Evolutionary conservation across 2,113 vertebrate species (phyloP).

Genomic region (Protomyctophum bolini): DNA sequence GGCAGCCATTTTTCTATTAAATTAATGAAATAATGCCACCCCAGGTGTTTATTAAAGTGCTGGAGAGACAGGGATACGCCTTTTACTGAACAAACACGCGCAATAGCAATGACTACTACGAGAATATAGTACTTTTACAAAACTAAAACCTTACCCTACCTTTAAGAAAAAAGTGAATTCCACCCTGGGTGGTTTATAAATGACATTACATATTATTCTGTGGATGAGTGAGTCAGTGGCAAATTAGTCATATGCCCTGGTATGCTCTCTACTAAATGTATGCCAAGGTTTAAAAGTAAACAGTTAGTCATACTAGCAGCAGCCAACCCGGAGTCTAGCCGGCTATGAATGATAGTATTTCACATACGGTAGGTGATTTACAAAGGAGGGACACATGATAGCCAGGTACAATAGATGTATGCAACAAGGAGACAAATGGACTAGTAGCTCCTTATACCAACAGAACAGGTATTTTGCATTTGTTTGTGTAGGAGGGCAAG

Average conservation of each 20-base stretch:
- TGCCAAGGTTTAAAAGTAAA: neutral
- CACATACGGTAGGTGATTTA: constrained; percentile 24
- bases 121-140: too few species aligned
- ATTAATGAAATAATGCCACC: too few species aligned
- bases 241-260: neutral
- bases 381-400: neutral
- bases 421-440: neutral
- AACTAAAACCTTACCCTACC: too few species aligned
- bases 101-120: too few species aligned
- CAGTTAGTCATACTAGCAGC: constrained; percentile 28
- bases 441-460: neutral
- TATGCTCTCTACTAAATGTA: constrained; percentile 4
- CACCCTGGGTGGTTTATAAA: neutral
- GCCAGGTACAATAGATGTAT: neutral
- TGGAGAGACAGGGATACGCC: too few species aligned
- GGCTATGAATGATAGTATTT: neutral
- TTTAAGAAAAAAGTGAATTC: too few species aligned
- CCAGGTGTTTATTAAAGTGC: too few species aligned
- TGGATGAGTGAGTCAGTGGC: neutral
- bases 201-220: neutral
- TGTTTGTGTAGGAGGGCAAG: neutral
- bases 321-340: neutral
- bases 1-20: too few species aligned
- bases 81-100: too few species aligned
- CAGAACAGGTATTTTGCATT: neutral